Evolutionary conservation across 2,113 vertebrate genomes (phyloP).

Genomic region (Perognathus longimembris): DNA sequence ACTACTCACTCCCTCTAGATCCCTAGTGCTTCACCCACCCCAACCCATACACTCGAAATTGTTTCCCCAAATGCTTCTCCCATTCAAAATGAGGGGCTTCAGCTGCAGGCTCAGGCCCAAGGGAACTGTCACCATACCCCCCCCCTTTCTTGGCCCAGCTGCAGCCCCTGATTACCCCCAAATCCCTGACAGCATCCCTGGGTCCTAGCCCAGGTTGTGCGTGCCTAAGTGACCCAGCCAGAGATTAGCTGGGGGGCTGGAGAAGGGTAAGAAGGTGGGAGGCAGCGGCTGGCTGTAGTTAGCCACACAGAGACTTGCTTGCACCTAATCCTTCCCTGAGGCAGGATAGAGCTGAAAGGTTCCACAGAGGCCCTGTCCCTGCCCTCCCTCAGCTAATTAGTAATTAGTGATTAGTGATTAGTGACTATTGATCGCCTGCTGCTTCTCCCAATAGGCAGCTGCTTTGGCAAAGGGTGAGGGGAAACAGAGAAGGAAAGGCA

Average conservation of each 20-base stretch:
- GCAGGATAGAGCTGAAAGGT: slow-evolving; percentile 49
- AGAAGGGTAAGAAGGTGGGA: slow-evolving; percentile 23
- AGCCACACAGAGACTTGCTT: not conserved
- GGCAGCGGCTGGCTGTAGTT: not conserved
- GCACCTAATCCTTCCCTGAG: slow-evolving; percentile 64
- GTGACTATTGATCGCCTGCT: slow-evolving; percentile 81
- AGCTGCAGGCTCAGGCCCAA: not conserved
- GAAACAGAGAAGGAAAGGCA: not conserved
- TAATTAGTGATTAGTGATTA: slow-evolving; percentile 84
- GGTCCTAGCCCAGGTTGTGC: slow-evolving; percentile 42
- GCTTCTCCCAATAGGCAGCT: slow-evolving; percentile 71
- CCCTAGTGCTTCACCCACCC: not conserved
- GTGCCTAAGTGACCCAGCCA: slow-evolving; percentile 78
- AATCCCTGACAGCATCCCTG: slow-evolving; percentile 50
- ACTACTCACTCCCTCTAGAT: not conserved
- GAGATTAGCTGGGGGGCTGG: slow-evolving; percentile 73
- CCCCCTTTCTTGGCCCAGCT: slow-evolving; percentile 64
- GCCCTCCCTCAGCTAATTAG: slow-evolving; percentile 78
- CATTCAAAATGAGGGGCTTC: not conserved
- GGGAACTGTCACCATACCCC: slow-evolving; percentile 33
- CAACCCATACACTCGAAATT: not conserved
- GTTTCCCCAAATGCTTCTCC: not conserved
- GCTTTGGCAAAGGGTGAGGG: slow-evolving; percentile 54
- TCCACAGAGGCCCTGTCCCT: slow-evolving; percentile 52
- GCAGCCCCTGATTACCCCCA: slow-evolving; percentile 70